Conservation (phyloP, 2,113 vertebrate genomes). For the Nothoprocta pentlandii region DNA sequence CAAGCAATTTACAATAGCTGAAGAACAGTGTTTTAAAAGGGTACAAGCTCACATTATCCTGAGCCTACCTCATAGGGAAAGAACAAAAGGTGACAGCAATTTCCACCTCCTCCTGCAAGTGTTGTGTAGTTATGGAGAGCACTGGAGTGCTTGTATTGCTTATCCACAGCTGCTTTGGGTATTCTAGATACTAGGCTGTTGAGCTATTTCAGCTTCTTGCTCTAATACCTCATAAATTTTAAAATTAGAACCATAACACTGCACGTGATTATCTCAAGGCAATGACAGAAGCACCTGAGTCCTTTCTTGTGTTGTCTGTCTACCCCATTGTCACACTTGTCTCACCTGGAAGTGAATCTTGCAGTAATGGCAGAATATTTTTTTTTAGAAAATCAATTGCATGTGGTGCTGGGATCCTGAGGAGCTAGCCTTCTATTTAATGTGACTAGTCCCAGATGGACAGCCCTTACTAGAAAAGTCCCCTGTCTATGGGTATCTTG, state of each 20-base stretch:
- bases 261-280: background rate
- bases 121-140: background rate
- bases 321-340: background rate
- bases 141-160: rapidly evolving
- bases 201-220: background rate
- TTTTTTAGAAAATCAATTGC: slow-evolving; percentile 22
- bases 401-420: background rate
- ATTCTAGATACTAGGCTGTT: rapidly evolving
- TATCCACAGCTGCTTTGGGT: background rate
- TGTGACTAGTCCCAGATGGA: background rate
- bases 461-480: background rate
- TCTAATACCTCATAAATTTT: background rate
- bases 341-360: background rate
- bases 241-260: background rate
- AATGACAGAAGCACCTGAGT: background rate
- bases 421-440: background rate
- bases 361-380: background rate
- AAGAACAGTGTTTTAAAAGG: background rate
- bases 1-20: slow-evolving; percentile 4
- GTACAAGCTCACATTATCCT: background rate
- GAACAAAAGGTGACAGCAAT: background rate
- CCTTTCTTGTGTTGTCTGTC: background rate
- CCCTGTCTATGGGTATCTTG: background rate
- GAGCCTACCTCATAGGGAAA: background rate
- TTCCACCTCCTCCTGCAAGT: background rate